Conservation (phyloP, 2,797 vertebrate genomes). For the Urosaurus nigricauda region DNA sequence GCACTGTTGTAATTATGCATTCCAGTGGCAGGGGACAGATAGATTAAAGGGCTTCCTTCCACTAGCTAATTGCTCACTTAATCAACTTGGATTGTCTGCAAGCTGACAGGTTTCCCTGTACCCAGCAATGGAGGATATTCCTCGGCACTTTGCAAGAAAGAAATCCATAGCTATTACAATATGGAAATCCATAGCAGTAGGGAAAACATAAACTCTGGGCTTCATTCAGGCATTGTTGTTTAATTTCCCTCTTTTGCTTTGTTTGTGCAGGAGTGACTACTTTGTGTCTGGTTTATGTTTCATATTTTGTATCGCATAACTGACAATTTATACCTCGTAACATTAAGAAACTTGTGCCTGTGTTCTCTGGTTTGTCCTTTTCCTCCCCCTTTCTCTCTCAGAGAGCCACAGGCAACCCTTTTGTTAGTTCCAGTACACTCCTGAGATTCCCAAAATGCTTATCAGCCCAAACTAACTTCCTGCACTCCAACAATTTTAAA, state of each 20-base stretch:
- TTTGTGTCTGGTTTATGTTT: not conserved
- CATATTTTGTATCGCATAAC: not conserved
- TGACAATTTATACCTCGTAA: not conserved
- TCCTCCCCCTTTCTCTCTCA: not conserved
- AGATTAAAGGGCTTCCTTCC: conserved; percentile 31
- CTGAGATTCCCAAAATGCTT: not conserved
- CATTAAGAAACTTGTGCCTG: not conserved
- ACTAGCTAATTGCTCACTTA: conserved; percentile 32
- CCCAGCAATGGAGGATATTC: not conserved
- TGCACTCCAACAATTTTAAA: too few relatives aligned
- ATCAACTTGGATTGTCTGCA: conserved; percentile 21
- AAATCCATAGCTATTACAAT: conserved; percentile 7
- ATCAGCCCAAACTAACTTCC: too few relatives aligned
- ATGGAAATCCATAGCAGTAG: not conserved
- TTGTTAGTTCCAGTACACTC: not conserved
- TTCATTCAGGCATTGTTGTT: not conserved
- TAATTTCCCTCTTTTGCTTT: not conserved
- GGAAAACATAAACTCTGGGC: not conserved
- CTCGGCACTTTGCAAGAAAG: not conserved
- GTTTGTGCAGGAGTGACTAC: not conserved
- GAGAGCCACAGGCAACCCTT: not conserved
- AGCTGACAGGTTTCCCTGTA: not conserved
- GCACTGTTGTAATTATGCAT: not conserved
- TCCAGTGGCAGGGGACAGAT: conserved; percentile 3
- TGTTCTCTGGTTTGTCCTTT: not conserved